phyloP scores from a whole-genome alignment of 2,113 vertebrate species.

The Paraplagusia blochii region DNA sequence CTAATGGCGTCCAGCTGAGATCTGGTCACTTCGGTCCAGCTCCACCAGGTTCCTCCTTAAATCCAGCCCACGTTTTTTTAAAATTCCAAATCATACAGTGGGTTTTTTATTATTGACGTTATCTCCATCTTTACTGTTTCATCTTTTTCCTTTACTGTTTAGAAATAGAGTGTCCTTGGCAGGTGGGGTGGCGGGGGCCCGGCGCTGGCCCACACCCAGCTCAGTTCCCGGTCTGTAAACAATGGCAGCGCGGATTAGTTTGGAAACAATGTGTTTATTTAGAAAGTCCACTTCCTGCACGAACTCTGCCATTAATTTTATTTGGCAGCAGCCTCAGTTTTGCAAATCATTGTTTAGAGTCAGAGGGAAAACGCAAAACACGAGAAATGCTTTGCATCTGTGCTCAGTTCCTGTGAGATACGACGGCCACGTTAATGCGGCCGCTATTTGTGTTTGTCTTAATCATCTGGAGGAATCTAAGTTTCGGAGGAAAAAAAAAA shows the following conservation, averaged over 20 bases:
- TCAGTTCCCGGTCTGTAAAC: conserved; percentile 77
- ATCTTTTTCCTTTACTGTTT: conserved; percentile 53
- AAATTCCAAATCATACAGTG: neutral
- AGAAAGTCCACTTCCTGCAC: conserved; percentile 78
- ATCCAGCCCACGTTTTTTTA: too few relatives aligned
- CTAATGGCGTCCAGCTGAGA: too few relatives aligned
- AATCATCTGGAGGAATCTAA: conserved; percentile 58
- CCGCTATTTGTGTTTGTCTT: conserved; percentile 50
- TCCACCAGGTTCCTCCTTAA: too few relatives aligned
- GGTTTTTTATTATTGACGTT: conserved; percentile 14
- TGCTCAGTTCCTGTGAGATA: conserved; percentile 70
- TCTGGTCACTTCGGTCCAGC: too few relatives aligned
- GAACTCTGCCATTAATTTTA: conserved; percentile 80
- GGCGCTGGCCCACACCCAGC: conserved; percentile 60
- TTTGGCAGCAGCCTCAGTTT: conserved; percentile 65
- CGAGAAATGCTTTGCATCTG: conserved; percentile 59
- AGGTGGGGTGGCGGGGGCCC: conserved; percentile 30
- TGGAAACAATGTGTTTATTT: conserved; percentile 85
- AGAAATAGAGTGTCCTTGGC: conserved; percentile 63
- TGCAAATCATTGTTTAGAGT: conserved; percentile 77
- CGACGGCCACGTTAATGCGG: conserved; percentile 44
- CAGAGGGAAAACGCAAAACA: conserved; percentile 51
- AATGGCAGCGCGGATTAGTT: conserved; percentile 81
- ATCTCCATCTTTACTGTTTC: conserved; percentile 36
- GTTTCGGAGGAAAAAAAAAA: conserved; percentile 45